Percentiles rank a stretch among this genome's conserved stretches.
phyloP scores from a whole-genome alignment of 1,140 invertebrate species.

The Brachionus rubens region DNA sequence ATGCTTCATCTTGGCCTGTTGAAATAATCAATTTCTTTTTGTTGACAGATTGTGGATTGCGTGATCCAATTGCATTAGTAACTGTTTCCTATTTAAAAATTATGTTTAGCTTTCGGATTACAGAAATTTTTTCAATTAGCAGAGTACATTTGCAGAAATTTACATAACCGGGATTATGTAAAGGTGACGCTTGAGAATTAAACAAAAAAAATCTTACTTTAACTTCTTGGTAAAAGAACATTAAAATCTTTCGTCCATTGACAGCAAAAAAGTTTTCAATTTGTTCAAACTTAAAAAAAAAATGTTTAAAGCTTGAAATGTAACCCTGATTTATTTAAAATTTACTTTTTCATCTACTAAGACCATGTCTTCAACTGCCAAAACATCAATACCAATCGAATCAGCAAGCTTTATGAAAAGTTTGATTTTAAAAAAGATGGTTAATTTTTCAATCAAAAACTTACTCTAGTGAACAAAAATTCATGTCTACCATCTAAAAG shows the following conservation, averaged over 20 bases:
- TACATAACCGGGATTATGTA: no score
- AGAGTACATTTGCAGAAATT: no score
- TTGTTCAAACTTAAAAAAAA: constrained; percentile 55
- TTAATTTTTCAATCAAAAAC: background rate
- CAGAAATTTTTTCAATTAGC: no score
- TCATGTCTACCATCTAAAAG: constrained; percentile 46
- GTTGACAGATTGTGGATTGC: background rate
- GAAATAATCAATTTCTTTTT: constrained; percentile 24
- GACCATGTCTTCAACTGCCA: constrained; percentile 56
- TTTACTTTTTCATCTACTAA: constrained; percentile 58
- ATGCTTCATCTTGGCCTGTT: constrained; percentile 56
- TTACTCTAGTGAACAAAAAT: constrained; percentile 46
- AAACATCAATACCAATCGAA: constrained; percentile 51
- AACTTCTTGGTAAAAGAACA: constrained; percentile 83
- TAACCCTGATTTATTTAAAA: background rate
- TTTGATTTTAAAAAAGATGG: background rate
- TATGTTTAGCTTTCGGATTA: no score
- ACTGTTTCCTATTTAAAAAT: background rate
- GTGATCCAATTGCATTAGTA: background rate
- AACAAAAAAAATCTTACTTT: constrained; percentile 62
- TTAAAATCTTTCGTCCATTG: constrained; percentile 77
- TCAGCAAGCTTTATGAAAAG: background rate
- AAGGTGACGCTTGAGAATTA: background rate
- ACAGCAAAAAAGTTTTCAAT: constrained; percentile 79
- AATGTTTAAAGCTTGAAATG: constrained; percentile 6